A percentile compares a stretch with the other conserved stretches of the same genome.
phyloP scores from a whole-genome alignment of 2,113 vertebrate genomes.

The Anolis sagrei region DNA sequence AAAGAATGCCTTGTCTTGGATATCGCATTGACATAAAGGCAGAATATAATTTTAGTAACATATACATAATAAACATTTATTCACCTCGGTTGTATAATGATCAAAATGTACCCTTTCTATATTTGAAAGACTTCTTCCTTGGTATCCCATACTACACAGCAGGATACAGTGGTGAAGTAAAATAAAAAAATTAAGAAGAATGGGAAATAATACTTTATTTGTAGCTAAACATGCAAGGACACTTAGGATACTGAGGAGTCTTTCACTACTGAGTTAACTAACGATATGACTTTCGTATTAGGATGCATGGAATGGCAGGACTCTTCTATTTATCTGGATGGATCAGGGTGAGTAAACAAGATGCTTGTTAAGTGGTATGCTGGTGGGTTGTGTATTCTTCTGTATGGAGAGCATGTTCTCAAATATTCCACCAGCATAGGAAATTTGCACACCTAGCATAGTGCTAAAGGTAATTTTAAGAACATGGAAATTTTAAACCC shows the following conservation, averaged over 20 bases:
- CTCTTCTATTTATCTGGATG: slow-evolving; percentile 87
- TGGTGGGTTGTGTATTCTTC: slow-evolving; percentile 30
- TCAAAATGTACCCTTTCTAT: background rate
- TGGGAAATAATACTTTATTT: background rate
- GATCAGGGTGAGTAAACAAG: slow-evolving; percentile 82
- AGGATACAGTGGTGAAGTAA: background rate
- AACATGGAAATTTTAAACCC: background rate
- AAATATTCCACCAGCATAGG: background rate
- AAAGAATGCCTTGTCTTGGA: too few relatives aligned
- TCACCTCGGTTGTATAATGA: background rate
- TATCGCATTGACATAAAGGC: background rate
- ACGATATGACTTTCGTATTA: slow-evolving; percentile 56
- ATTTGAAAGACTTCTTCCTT: background rate
- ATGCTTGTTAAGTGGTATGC: background rate
- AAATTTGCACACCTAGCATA: background rate
- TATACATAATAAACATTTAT: too few relatives aligned
- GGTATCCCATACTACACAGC: background rate
- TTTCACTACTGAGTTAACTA: background rate
- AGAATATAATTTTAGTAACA: too few relatives aligned
- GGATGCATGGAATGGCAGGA: slow-evolving; percentile 89
- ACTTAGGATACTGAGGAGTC: background rate
- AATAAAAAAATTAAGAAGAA: background rate
- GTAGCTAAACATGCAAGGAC: background rate
- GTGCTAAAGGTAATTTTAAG: background rate
- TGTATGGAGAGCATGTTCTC: background rate